These are phyloP conservation scores for Varroa destructor DNA, from an alignment of 1,140 invertebrate genomes.

Conservation along the genomic window DNA sequence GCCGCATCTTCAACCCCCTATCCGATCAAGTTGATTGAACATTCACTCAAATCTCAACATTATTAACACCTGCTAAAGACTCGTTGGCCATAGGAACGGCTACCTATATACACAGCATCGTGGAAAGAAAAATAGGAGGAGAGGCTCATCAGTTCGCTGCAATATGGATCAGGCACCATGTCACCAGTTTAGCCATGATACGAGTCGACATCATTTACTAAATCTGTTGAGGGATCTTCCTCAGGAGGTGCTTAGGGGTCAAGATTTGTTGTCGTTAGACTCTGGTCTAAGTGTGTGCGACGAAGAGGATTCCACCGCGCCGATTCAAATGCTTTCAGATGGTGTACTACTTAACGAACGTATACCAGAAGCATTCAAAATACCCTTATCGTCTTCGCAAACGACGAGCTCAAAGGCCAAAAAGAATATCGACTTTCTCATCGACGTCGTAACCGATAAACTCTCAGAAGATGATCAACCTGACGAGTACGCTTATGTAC, in stretches of 20 bases:
- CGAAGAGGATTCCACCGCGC: background rate
- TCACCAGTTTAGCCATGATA: slow-evolving; percentile 1
- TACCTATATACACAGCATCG: too few species aligned
- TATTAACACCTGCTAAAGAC: too few species aligned
- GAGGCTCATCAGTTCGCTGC: too few species aligned
- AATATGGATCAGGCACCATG: slow-evolving; percentile 7
- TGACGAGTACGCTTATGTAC: slow-evolving; percentile 25
- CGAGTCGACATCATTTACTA: background rate
- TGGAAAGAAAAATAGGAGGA: too few species aligned
- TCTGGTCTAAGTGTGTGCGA: slow-evolving; percentile 22
- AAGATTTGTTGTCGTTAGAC: slow-evolving; percentile 4
- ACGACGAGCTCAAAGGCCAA: slow-evolving; percentile 16
- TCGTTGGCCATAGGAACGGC: too few species aligned
- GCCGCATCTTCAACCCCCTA: too few species aligned
- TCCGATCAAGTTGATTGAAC: too few species aligned
- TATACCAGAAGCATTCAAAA: too few species aligned
- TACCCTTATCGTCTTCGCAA: background rate
- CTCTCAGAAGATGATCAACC: slow-evolving; percentile 11
- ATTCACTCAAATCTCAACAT: too few species aligned
- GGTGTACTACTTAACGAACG: too few species aligned
- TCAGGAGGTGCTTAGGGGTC: background rate
- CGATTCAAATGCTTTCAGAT: too few species aligned
- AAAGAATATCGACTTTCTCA: slow-evolving; percentile 28
- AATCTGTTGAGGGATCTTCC: background rate
- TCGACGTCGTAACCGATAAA: slow-evolving; percentile 10